Conservation (phyloP, 2,797 vertebrate genomes). For the Toxotes lorentzi region DNA sequence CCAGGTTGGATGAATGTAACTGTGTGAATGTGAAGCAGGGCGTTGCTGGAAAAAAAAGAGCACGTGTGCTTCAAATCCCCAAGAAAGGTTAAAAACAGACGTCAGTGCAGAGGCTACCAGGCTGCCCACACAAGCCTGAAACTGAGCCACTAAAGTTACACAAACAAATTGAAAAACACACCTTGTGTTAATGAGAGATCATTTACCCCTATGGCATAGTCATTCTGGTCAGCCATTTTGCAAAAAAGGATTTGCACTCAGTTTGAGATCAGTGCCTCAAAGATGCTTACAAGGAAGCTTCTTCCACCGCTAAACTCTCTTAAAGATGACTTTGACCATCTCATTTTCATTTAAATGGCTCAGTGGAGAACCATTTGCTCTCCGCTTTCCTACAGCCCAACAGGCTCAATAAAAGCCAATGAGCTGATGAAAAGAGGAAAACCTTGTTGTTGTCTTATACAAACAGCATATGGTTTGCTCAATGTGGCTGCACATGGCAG, state of each 20-base stretch:
- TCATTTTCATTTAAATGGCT: constrained; percentile 84
- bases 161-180: constrained; percentile 65
- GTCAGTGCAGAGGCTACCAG: constrained; percentile 36
- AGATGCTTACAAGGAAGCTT: constrained; percentile 49
- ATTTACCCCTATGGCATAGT: constrained; percentile 46
- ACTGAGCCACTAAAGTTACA: constrained; percentile 45
- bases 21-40: constrained; percentile 49
- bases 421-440: constrained; percentile 79
- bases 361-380: constrained; percentile 78
- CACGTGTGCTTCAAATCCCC: constrained; percentile 37
- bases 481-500: constrained; percentile 67
- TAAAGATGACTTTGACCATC: constrained; percentile 81
- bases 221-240: constrained; percentile 61
- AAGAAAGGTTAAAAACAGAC: constrained; percentile 57
- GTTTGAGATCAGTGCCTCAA: constrained; percentile 57
- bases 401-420: constrained; percentile 85
- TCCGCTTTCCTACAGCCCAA: constrained; percentile 75
- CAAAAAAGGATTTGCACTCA: constrained; percentile 45
- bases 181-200: constrained; percentile 56
- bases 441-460: constrained; percentile 69
- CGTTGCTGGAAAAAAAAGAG: constrained; percentile 52
- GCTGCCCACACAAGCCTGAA: constrained; percentile 24
- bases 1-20: constrained; percentile 50
- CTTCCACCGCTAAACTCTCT: constrained; percentile 68
- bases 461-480: constrained; percentile 78